Evolutionary conservation across 2,888 invertebrate species (phyloP).

Genomic region (Melangyna quadrimaculata): DNA sequence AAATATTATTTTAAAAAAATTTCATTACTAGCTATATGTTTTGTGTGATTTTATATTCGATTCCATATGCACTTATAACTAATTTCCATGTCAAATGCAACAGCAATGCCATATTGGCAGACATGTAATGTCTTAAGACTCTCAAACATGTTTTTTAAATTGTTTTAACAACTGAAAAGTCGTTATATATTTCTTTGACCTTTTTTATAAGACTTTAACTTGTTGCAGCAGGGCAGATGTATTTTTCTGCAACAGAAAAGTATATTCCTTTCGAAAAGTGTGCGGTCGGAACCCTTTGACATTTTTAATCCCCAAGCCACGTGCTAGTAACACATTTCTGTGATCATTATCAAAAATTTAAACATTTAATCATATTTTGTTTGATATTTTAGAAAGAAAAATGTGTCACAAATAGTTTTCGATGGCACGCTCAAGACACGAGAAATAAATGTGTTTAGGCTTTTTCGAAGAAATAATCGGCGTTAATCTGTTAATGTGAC

Average conservation of each 20-base stretch:
- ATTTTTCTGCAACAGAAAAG: neutral
- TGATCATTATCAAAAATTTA: constrained; percentile 8
- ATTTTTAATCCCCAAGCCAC: constrained; percentile 35
- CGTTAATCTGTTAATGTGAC: constrained; percentile 66
- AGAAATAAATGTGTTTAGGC: neutral
- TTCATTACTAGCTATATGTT: too few species aligned
- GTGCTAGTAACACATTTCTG: constrained; percentile 33
- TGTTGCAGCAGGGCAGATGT: neutral
- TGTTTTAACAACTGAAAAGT: too few species aligned
- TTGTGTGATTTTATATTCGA: too few species aligned
- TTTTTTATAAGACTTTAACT: too few species aligned
- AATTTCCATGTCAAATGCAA: too few species aligned
- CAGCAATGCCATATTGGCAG: too few species aligned
- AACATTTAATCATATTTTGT: constrained; percentile 28
- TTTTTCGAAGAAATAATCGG: constrained; percentile 19
- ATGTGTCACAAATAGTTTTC: constrained; percentile 17
- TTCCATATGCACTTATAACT: too few species aligned
- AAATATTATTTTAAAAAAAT: too few species aligned
- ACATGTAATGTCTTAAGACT: too few species aligned
- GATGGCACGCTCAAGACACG: constrained; percentile 10
- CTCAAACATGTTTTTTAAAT: too few species aligned
- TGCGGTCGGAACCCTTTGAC: constrained; percentile 37
- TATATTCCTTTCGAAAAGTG: neutral
- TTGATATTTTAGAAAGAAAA: neutral
- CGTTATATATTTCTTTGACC: too few species aligned